Base-by-base conservation (phyloP, 2,797 vertebrate genomes). In the Numenius phaeopus region DNA sequence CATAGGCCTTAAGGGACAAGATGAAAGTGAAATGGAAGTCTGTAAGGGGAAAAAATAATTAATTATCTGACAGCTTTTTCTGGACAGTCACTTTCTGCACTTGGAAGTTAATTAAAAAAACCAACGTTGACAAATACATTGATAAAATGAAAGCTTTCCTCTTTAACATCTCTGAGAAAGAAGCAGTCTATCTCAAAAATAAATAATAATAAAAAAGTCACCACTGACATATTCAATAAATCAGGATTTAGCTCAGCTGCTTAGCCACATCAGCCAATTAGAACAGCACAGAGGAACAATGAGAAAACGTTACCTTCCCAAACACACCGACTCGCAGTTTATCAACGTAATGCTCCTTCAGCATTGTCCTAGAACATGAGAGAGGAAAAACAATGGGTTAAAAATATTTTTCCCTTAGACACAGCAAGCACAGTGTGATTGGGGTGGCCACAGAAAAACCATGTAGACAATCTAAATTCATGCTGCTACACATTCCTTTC, bases 311-410 rank as follows among this genome's bases (percentile, higher is more conserved):
- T 98, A 99, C 99, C 99, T 99, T 98, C 94, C 99, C 99, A 70
- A 99, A 99, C 81, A 99, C 99, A 19, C 99, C 99, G 5, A 99
- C 99, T 19, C 99, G 98, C 1, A 94, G 98, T 93, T 98, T 99
- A 87, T 99, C 99, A 10, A 99, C 97, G 96, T 98, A 99, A 8
- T 97, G 76, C 87, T 99, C 98, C 93, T 99, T 99, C 71, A 99
- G 98, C 97, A 99, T 98, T 11, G 29, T 81, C 90, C 98, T 99
- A 85, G 29, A 75, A 91, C 49, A 77, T 5, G 9, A 80, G 39
- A 90, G 67, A 72, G 30, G 19, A 79, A 42, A 70, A 84, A 40
- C 2, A 24, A 22, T 10, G 5, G 46, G 61, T 47, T 90, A 87
- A 92, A 76, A 86, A 64, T 21, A 46, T 21, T 59, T 71, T 83